Evolutionary conservation across 1,140 invertebrate genomes (phyloP).

Genomic region (Leucophenga varia): DNA sequence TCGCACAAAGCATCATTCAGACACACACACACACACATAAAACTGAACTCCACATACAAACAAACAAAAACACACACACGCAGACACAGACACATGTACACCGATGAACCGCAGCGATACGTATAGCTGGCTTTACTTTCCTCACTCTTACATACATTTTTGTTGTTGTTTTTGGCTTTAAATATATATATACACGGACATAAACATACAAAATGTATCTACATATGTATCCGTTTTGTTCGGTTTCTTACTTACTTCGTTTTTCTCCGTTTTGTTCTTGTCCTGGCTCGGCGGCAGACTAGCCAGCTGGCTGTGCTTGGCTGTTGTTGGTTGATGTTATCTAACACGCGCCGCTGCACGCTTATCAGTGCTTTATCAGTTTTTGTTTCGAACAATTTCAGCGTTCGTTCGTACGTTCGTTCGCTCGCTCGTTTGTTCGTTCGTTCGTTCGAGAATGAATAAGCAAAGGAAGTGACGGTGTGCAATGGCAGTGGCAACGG

Average conservation of each 20-base stretch:
- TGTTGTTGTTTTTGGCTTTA: constrained; percentile 30
- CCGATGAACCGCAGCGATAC: too few species aligned
- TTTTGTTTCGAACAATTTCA: constrained; percentile 54
- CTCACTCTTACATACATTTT: constrained; percentile 22
- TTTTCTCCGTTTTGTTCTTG: constrained; percentile 18
- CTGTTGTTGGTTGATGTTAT: constrained; percentile 43
- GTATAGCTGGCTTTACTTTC: too few species aligned
- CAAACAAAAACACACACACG: constrained; percentile 14
- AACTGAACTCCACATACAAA: constrained; percentile 21
- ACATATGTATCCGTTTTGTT: too few species aligned
- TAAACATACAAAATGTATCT: too few species aligned
- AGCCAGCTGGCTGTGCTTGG: constrained; percentile 3
- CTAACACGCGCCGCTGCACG: constrained; percentile 53
- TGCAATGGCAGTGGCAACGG: constrained; percentile 33
- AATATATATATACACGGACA: too few species aligned
- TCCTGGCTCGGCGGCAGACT: constrained; percentile 21
- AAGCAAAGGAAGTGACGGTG: constrained; percentile 13
- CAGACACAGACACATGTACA: too few species aligned
- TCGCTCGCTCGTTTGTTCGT: constrained; percentile 5
- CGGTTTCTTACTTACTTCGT: constrained; percentile 16
- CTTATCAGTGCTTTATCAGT: constrained; percentile 57
- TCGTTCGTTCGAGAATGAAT: constrained; percentile 22
- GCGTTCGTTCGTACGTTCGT: constrained; percentile 19
- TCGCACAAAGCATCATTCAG: constrained; percentile 42
- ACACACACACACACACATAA: constrained; percentile 32